Conservation (phyloP, 2,888 invertebrate species). For the Cheilosia soror region DNA sequence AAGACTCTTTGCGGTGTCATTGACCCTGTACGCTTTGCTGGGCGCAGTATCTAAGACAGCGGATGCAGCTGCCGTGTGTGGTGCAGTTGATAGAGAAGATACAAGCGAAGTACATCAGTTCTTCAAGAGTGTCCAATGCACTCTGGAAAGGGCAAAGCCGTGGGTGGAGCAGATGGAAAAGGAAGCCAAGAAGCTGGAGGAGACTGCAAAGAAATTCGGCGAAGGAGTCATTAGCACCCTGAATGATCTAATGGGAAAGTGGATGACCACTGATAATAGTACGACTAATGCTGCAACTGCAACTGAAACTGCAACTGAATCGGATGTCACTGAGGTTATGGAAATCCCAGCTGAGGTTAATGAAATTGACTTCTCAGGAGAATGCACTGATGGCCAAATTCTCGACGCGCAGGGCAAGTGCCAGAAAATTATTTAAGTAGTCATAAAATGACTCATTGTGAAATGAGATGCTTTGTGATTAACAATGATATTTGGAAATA, state of each 20-base stretch:
- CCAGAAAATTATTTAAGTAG: conserved; percentile 66
- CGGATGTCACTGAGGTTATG: conserved; percentile 7
- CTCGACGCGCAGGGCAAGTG: conserved; percentile 76
- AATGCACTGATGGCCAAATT: conserved; percentile 76
- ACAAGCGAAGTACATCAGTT: conserved; percentile 79
- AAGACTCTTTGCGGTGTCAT: conserved; percentile 36
- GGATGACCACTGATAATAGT: conserved; percentile 51
- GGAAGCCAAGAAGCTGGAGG: conserved; percentile 80
- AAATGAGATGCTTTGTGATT: neutral
- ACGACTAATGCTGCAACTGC: conserved; percentile 5
- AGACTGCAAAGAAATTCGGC: conserved; percentile 79
- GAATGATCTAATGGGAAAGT: conserved; percentile 77
- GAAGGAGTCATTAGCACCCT: conserved; percentile 78
- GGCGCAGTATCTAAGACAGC: conserved; percentile 5
- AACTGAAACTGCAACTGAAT: neutral
- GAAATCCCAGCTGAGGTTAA: conserved; percentile 42
- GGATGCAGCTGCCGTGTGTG: conserved; percentile 40
- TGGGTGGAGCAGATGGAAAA: conserved; percentile 81
- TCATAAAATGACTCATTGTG: neutral
- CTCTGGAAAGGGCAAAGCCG: conserved; percentile 81
- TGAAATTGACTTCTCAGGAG: conserved; percentile 38
- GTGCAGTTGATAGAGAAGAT: conserved; percentile 48
- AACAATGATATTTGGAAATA: conserved; percentile 7
- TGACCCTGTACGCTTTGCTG: conserved; percentile 27
- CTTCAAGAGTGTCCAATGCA: conserved; percentile 79